A percentile compares a stretch with the other conserved stretches of the same genome.
Evolutionary conservation across 1,140 invertebrate species (phyloP).

Genomic region (Magallana gigas): DNA sequence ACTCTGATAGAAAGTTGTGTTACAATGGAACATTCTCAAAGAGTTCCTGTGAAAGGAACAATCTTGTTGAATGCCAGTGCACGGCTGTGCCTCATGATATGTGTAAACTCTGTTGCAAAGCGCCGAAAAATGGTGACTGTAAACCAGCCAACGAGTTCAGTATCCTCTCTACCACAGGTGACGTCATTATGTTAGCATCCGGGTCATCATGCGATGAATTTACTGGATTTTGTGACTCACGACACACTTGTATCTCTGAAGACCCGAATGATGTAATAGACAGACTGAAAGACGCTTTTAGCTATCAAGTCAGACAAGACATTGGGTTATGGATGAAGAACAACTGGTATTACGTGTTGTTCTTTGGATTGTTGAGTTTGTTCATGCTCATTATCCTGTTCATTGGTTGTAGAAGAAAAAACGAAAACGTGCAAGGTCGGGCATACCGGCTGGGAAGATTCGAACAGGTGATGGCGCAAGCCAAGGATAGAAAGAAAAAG

Average conservation of each 20-base stretch:
- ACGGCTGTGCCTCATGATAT: neutral
- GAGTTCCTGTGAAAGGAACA: slow-evolving; percentile 59
- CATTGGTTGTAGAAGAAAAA: slow-evolving; percentile 43
- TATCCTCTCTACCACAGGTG: neutral
- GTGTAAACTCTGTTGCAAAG: slow-evolving; percentile 60
- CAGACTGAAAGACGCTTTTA: slow-evolving; percentile 55
- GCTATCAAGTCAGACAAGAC: slow-evolving; percentile 45
- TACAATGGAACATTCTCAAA: slow-evolving; percentile 56
- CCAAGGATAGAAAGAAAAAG: slow-evolving; percentile 38
- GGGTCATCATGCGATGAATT: slow-evolving; percentile 60
- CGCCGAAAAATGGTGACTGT: slow-evolving; percentile 41
- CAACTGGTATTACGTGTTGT: slow-evolving; percentile 66
- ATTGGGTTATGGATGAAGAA: slow-evolving; percentile 61
- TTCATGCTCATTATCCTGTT: slow-evolving; percentile 38
- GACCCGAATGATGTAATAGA: slow-evolving; percentile 38
- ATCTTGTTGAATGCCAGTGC: slow-evolving; percentile 62
- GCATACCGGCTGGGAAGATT: slow-evolving; percentile 50
- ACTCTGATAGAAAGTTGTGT: slow-evolving; percentile 61
- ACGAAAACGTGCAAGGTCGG: slow-evolving; percentile 44
- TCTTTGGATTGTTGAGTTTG: slow-evolving; percentile 42
- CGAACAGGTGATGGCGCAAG: slow-evolving; percentile 42
- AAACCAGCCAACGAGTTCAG: slow-evolving; percentile 33
- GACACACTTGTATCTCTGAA: slow-evolving; percentile 55
- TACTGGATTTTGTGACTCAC: slow-evolving; percentile 62
- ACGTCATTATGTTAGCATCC: slow-evolving; percentile 16